Percentiles rank a stretch among this genome's conserved stretches.
These are phyloP conservation scores for Cassiopea andromeda DNA, from an alignment of 30 jellyfish, hydroid and myxozoan genomes.

Conservation along the genomic window DNA sequence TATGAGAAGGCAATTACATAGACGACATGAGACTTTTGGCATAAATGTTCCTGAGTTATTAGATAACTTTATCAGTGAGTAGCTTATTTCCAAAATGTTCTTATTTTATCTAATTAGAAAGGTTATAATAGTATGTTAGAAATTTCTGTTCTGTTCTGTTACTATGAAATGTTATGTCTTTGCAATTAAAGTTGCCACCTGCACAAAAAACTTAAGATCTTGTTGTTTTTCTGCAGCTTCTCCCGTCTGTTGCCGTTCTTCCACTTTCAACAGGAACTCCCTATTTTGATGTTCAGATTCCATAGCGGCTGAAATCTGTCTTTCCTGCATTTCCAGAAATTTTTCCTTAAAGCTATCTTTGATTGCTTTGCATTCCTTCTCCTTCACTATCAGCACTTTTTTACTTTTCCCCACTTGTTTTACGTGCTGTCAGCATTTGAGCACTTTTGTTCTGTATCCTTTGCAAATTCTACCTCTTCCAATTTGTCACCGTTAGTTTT, in stretches of 20 bases:
- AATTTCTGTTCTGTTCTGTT: neutral
- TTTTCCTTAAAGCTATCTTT: constrained; percentile 1
- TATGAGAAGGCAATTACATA: neutral
- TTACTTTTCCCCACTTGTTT: neutral
- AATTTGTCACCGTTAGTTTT: neutral
- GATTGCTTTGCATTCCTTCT: neutral
- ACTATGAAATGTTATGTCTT: neutral
- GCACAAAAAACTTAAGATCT: constrained; percentile 32
- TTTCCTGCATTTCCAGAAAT: constrained; percentile 45
- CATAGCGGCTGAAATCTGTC: constrained; percentile 23
- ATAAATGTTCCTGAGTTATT: neutral
- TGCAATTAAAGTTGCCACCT: constrained; percentile 25
- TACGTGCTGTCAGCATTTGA: neutral
- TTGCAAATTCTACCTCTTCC: neutral
- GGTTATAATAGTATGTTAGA: no score
- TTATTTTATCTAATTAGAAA: no score
- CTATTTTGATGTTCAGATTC: constrained; percentile 43
- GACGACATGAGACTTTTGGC: neutral
- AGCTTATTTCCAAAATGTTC: neutral
- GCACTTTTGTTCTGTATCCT: neutral
- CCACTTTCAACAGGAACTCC: constrained; percentile 13
- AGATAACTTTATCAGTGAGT: neutral
- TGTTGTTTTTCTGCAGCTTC: constrained; percentile 38
- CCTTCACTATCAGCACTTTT: neutral
- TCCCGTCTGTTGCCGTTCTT: constrained; percentile 34